These are phyloP conservation scores for Mastomys natalensis DNA, from an alignment of 2,113 vertebrate species.

Conservation along the genomic window DNA sequence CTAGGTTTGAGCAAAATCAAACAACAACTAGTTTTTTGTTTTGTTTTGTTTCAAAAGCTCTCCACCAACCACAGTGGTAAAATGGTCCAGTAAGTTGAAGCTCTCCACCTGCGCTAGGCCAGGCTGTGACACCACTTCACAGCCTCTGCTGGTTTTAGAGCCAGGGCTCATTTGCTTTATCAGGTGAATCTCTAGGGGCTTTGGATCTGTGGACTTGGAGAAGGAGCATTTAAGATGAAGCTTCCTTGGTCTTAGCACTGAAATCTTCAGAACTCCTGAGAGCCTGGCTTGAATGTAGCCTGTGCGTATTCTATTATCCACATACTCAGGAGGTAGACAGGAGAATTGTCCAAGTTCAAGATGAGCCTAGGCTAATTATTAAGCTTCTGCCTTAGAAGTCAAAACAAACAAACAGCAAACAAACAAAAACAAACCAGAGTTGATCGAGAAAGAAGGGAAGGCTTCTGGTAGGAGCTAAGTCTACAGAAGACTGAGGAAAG, in stretches of 20 bases:
- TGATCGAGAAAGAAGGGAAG: background rate
- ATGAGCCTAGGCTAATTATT: background rate
- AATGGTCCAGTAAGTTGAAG: background rate
- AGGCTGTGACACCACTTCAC: background rate
- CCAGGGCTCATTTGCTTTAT: background rate
- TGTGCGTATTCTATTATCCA: background rate
- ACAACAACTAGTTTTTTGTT: background rate
- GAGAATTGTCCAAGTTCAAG: background rate
- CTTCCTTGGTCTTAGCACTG: background rate
- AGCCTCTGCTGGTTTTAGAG: background rate
- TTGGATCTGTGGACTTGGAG: background rate
- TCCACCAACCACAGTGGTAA: background rate
- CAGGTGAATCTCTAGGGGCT: background rate
- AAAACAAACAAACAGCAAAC: background rate
- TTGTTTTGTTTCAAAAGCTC: conserved; percentile 25
- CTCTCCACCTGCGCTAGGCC: background rate
- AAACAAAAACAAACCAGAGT: background rate
- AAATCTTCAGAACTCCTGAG: background rate
- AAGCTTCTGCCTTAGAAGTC: background rate
- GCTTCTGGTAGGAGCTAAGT: background rate
- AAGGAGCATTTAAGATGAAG: background rate
- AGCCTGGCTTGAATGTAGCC: too few species aligned
- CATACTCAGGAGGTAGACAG: background rate
- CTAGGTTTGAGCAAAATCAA: background rate
- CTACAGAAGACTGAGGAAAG: background rate